These are phyloP conservation scores for Ramphastos sulfuratus DNA, from an alignment of 2,113 vertebrate genomes.

Conservation along the genomic window DNA sequence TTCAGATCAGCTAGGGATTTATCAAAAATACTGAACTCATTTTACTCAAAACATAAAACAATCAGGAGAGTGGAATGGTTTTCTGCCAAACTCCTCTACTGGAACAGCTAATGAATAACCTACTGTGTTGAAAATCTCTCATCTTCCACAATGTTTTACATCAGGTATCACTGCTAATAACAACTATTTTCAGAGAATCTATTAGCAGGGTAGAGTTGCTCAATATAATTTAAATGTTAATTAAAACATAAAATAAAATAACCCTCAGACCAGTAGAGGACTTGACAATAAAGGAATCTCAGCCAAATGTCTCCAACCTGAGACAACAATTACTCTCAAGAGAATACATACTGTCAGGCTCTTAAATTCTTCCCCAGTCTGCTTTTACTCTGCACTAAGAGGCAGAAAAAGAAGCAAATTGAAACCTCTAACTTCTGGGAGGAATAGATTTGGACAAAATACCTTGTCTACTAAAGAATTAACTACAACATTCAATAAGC, in stretches of 20 bases:
- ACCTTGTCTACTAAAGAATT: background rate
- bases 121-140: slow-evolving; percentile 26
- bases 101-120: slow-evolving; percentile 55
- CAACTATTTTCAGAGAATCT: slow-evolving; percentile 36
- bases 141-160: slow-evolving; percentile 9
- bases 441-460: slow-evolving; percentile 12
- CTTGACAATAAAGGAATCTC: slow-evolving; percentile 20
- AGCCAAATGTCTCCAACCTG: slow-evolving; percentile 8
- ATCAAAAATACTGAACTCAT: background rate
- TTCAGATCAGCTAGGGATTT: background rate
- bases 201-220: slow-evolving; percentile 16
- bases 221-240: slow-evolving; percentile 30
- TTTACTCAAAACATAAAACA: slow-evolving; percentile 40
- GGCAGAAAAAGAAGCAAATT: background rate
- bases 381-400: background rate
- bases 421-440: slow-evolving; percentile 1
- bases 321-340: slow-evolving; percentile 12
- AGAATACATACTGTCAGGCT: background rate
- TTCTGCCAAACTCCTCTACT: background rate
- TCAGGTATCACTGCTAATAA: slow-evolving; percentile 41
- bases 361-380: background rate
- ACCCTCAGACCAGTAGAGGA: background rate
- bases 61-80: slow-evolving; percentile 15
- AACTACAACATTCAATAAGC: slow-evolving; percentile 15
- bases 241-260: background rate